phyloP scores from a whole-genome alignment of 2,797 vertebrate genomes.

The Sebastes matsubarae region DNA sequence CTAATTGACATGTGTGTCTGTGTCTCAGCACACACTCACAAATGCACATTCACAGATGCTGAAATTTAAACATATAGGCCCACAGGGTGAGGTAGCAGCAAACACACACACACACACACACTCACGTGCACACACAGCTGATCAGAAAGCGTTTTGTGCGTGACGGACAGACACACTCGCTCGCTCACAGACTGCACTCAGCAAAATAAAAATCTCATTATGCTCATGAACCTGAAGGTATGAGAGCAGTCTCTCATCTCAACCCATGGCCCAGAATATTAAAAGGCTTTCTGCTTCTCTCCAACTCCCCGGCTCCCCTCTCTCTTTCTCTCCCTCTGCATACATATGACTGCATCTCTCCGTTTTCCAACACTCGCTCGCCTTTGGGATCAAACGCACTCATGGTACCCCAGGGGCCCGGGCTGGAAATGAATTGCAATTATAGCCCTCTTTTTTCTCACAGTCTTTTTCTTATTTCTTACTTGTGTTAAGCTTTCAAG shows the following conservation, averaged over 20 bases:
- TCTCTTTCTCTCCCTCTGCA: constrained; percentile 49
- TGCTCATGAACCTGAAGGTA: constrained; percentile 83
- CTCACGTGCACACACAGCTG: constrained; percentile 9
- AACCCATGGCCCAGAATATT: constrained; percentile 79
- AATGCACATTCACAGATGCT: constrained; percentile 11
- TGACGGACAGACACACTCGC: constrained; percentile 14
- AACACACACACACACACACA: constrained; percentile 16
- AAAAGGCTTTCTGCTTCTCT: constrained; percentile 65
- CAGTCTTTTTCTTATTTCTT: constrained; percentile 66
- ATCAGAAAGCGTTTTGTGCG: constrained; percentile 44
- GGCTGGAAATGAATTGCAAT: constrained; percentile 90
- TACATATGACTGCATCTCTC: constrained; percentile 70
- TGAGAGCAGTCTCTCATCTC: constrained; percentile 81
- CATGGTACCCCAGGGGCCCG: constrained; percentile 61
- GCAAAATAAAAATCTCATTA: constrained; percentile 83
- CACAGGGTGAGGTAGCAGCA: constrained; percentile 4
- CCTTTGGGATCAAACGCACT: constrained; percentile 76
- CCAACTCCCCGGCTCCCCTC: constrained; percentile 30
- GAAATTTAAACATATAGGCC: constrained; percentile 27
- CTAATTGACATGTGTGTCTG: constrained; percentile 31
- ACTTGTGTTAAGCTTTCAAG: constrained; percentile 13
- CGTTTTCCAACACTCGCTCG: constrained; percentile 56
- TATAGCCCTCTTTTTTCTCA: constrained; percentile 79
- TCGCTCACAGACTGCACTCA: constrained; percentile 61
- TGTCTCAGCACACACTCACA: background rate